A percentile compares a stretch with the other conserved stretches of the same genome.
phyloP scores from a whole-genome alignment of 1,140 invertebrate species.

The Sarcophaga bullata region DNA sequence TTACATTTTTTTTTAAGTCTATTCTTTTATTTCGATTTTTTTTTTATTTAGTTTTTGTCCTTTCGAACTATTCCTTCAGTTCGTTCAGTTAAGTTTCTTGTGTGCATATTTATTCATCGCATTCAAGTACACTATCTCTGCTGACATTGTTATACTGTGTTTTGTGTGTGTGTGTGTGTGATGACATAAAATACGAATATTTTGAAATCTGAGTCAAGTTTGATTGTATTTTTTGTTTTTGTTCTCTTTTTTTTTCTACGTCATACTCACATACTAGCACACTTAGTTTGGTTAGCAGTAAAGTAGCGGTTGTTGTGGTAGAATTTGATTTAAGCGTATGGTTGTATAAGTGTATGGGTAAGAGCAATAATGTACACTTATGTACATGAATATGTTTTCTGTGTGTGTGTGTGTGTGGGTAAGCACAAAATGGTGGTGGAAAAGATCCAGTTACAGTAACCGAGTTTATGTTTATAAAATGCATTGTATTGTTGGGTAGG shows the following conservation, averaged over 20 bases:
- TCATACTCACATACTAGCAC: neutral
- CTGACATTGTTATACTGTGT: neutral
- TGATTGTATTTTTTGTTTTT: neutral
- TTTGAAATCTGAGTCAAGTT: constrained; percentile 21
- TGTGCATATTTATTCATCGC: neutral
- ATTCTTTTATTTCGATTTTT: too few species aligned
- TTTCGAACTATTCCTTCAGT: too few species aligned
- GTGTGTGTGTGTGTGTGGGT: too few species aligned
- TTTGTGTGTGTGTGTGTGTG: too few species aligned
- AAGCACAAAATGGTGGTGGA: too few species aligned
- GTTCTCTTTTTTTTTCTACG: neutral
- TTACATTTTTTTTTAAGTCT: neutral
- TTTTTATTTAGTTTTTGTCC: neutral
- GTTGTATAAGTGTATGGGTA: too few species aligned
- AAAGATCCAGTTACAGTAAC: too few species aligned
- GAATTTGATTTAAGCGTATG: neutral
- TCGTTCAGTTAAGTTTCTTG: neutral
- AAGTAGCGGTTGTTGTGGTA: neutral
- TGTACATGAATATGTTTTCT: too few species aligned
- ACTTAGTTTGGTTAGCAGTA: neutral
- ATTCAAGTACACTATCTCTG: neutral
- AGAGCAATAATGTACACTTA: too few species aligned
- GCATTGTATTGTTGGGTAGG: too few species aligned
- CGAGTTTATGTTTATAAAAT: too few species aligned
- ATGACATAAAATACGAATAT: neutral